Base-by-base conservation (phyloP, 1,140 invertebrate genomes). In the Physella acuta region DNA sequence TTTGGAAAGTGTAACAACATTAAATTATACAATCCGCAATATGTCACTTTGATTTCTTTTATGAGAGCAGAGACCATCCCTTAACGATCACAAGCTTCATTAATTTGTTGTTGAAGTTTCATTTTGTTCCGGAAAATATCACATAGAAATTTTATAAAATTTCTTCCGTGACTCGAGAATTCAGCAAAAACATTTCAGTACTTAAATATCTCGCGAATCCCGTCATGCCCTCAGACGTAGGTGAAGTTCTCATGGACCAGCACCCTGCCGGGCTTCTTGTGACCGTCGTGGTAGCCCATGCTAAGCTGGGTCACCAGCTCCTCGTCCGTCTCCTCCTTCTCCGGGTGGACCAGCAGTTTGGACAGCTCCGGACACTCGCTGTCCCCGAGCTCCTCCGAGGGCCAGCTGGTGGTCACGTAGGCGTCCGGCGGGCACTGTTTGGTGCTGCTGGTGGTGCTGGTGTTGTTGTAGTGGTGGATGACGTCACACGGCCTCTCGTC, bases 221-320 rank as follows among this genome's bases (percentile, higher is more conserved):
- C n/a, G n/a, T n/a, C n/a, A n/a, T n/a, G n/a, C n/a, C n/a, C 5
- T 62, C 20, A 64, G 4, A 64, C 62, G 33, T 64, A 64, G 3
- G 62, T 64, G 8, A 64, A 52, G 44, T 64, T 64, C 37, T 64
- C 62, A 52, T 64, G 62, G 5, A 64, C 62, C 16, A 64, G n/a
- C 30, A 64, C 2, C 14, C 49, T 28, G 24, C 33, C 5, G 0
- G 16, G 28, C 28, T 11, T 17, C 28, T 61, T 61, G 2, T 14
- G 36, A 37, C 59, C 59, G 24, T 61, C 59, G 16, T 26, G 36
- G 2, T 16, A 36, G 33, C 20, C 53, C n/a, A 34, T 58, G 31
- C 36, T 34, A 14, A 61, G 1, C 37, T 36, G 28, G 5, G 37
- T 61, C 8, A 28, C 59, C 26, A 28, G 20, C 33, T 64, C 26